A percentile compares a stretch with the other conserved stretches of the same genome.
Evolutionary conservation across 1,140 invertebrate genomes (phyloP).

Genomic region (Mylabris phalerata): DNA sequence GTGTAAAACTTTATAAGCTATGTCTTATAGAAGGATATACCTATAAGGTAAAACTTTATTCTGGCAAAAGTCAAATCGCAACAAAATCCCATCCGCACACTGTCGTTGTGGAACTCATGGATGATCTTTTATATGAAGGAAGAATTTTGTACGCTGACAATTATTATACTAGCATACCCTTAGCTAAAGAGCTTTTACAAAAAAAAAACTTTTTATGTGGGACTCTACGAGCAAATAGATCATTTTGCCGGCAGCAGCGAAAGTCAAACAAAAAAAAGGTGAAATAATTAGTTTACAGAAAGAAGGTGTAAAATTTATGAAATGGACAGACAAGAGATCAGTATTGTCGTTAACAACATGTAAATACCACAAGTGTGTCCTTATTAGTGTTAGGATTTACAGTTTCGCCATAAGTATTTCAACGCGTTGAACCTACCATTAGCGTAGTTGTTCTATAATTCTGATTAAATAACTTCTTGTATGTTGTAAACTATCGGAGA

Average conservation of each 20-base stretch:
- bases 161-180: not conserved
- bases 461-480: no score
- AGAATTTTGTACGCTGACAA: not conserved
- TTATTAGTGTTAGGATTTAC: no score
- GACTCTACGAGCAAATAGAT: not conserved
- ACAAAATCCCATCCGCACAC: not conserved
- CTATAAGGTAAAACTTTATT: not conserved
- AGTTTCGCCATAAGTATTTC: no score
- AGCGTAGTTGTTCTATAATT: no score
- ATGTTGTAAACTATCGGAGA: no score
- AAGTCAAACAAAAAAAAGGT: not conserved
- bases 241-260: not conserved
- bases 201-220: not conserved
- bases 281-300: not conserved
- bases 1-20: slow-evolving; percentile 33
- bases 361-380: not conserved
- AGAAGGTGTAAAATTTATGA: slow-evolving; percentile 6
- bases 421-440: no score
- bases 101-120: not conserved
- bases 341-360: not conserved
- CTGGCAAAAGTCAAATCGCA: no score
- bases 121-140: not conserved
- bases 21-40: slow-evolving; percentile 14
- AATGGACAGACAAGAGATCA: slow-evolving; percentile 2
- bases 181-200: not conserved